phyloP scores from a whole-genome alignment of 37 sponge, comb jelly and placozoan genomes.

The Crambe crambe region DNA sequence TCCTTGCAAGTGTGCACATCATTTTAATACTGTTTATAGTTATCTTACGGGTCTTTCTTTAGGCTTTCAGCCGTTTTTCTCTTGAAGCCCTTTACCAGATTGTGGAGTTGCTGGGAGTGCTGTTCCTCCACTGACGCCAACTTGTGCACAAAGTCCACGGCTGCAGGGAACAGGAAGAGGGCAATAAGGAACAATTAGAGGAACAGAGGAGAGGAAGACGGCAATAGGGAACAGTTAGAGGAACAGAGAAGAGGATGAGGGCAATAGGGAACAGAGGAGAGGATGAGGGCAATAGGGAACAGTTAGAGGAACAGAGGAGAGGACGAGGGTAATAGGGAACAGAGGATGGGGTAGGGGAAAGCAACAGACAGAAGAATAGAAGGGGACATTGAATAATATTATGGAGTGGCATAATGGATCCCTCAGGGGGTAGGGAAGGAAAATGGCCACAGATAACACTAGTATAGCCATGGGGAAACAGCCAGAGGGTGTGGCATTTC shows the following conservation, averaged over 20 bases:
- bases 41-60: conserved; percentile 61
- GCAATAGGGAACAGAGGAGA: not conserved
- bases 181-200: not conserved
- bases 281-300: no score
- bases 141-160: conserved; percentile 62
- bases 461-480: no score
- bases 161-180: not conserved
- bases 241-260: not conserved
- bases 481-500: no score
- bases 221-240: not conserved
- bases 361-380: not conserved
- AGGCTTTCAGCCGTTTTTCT: conserved; percentile 58
- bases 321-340: not conserved
- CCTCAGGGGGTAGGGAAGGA: no score
- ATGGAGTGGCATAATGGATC: no score
- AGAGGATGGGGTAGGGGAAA: not conserved
- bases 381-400: not conserved
- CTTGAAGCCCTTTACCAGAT: conserved; percentile 39
- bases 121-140: conserved; percentile 52
- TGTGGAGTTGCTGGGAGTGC: conserved; percentile 58
- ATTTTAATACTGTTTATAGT: no score
- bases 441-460: no score
- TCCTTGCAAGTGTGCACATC: no score
- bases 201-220: not conserved
- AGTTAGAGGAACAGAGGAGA: not conserved